Conservation (phyloP, 92 coral and sea anemone genomes). For the Phenganax marumi region DNA sequence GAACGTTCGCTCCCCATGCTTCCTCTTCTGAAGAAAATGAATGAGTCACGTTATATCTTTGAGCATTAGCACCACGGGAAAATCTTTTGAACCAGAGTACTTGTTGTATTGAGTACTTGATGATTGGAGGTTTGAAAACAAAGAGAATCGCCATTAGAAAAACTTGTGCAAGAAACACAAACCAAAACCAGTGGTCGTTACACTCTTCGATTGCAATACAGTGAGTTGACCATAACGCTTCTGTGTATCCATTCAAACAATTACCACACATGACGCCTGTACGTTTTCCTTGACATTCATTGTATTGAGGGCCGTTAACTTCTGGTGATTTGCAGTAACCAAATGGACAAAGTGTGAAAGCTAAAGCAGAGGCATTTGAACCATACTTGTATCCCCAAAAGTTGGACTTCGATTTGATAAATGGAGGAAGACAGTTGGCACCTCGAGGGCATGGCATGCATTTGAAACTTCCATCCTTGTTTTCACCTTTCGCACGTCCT, state of each 20-base stretch:
- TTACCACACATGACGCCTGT: conserved; percentile 72
- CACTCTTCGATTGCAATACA: conserved; percentile 60
- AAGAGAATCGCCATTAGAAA: conserved; percentile 61
- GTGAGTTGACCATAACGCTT: conserved; percentile 63
- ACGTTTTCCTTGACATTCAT: conserved; percentile 76
- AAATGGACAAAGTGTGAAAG: conserved; percentile 68
- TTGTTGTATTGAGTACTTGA: conserved; percentile 45
- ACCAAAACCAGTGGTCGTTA: conserved; percentile 69
- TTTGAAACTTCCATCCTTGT: conserved; percentile 34
- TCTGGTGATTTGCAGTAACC: conserved; percentile 63
- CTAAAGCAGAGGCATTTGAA: conserved; percentile 43
- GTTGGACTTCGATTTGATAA: conserved; percentile 59
- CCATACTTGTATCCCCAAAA: conserved; percentile 68
- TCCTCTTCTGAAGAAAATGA: conserved; percentile 9
- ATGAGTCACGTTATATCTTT: background rate
- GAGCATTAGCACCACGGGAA: background rate
- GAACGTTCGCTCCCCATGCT: no score
- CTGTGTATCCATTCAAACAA: conserved; percentile 66
- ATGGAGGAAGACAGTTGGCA: conserved; percentile 57
- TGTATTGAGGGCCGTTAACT: conserved; percentile 43
- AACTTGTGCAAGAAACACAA: conserved; percentile 40
- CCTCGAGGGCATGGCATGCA: conserved; percentile 79
- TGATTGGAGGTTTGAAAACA: conserved; percentile 65
- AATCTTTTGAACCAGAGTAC: conserved; percentile 59
- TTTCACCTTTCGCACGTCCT: conserved; percentile 52